These are phyloP conservation scores for Drosophila bocki DNA, from an alignment of 1,140 invertebrate genomes.

Conservation along the genomic window DNA sequence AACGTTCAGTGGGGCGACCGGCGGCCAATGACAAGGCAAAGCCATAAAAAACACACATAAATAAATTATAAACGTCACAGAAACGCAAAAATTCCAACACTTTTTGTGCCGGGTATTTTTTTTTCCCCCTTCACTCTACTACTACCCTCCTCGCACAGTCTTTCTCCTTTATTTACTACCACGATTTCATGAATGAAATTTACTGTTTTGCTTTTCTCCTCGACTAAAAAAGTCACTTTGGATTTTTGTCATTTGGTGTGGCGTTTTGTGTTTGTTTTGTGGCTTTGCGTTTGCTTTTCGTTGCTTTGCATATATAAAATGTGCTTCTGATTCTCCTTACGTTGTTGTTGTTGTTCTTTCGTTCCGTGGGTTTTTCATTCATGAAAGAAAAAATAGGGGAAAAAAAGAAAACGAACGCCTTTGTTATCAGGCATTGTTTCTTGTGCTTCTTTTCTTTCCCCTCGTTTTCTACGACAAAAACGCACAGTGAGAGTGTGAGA, in stretches of 20 bases:
- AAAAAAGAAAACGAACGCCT: constrained; percentile 41
- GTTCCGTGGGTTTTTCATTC: constrained; percentile 55
- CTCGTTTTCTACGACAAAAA: constrained; percentile 40
- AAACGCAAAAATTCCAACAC: constrained; percentile 45
- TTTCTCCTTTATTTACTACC: constrained; percentile 29
- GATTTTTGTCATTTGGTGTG: constrained; percentile 43
- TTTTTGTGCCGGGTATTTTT: constrained; percentile 22
- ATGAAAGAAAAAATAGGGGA: constrained; percentile 53
- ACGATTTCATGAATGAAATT: constrained; percentile 75
- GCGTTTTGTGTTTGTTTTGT: constrained; percentile 21
- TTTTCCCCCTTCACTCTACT: neutral
- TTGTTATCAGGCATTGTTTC: constrained; percentile 60
- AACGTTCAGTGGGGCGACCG: constrained; percentile 27
- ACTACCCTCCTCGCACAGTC: neutral
- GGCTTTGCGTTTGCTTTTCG: constrained; percentile 22
- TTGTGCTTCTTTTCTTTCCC: constrained; percentile 18
- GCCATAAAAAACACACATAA: constrained; percentile 52
- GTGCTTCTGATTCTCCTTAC: constrained; percentile 19
- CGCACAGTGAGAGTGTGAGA: constrained; percentile 36
- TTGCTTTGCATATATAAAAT: constrained; percentile 38
- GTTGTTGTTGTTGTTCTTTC: neutral
- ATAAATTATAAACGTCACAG: constrained; percentile 72
- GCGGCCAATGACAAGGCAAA: constrained; percentile 44
- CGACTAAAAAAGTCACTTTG: constrained; percentile 50
- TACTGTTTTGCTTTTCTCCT: constrained; percentile 54